Conservation (phyloP, 2,113 vertebrate genomes). For the Prietella phreatophila region DNA sequence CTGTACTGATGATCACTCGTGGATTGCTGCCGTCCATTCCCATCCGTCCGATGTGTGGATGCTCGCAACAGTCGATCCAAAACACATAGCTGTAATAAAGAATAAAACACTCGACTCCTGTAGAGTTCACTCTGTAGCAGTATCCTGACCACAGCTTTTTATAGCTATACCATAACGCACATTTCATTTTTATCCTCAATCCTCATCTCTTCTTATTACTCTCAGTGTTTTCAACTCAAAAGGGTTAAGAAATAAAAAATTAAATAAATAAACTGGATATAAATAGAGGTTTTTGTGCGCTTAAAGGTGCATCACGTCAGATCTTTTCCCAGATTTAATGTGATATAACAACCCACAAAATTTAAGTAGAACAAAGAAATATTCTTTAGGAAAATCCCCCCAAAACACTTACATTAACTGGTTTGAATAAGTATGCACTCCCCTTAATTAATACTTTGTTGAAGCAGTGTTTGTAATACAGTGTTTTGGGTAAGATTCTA, state of each 20-base stretch:
- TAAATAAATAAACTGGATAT: background rate
- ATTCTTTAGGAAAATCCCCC: background rate
- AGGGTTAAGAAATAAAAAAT: too few relatives aligned
- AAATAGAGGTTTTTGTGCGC: too few relatives aligned
- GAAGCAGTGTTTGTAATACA: background rate
- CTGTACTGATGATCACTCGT: slow-evolving; percentile 74
- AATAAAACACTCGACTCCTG: background rate
- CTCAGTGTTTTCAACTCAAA: background rate
- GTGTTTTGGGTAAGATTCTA: background rate
- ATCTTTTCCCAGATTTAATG: background rate
- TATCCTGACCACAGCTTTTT: background rate
- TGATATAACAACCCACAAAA: background rate
- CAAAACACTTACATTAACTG: background rate
- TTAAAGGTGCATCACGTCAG: background rate
- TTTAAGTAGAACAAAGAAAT: background rate
- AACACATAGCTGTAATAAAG: slow-evolving; percentile 75
- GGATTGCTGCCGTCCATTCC: slow-evolving; percentile 84
- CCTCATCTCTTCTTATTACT: background rate
- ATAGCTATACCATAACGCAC: background rate
- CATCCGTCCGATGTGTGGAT: slow-evolving; percentile 81
- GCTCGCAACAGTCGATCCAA: slow-evolving; percentile 85
- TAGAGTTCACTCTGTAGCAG: background rate
- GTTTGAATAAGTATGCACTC: background rate
- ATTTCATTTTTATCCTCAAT: background rate
- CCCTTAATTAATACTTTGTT: background rate